Base-by-base conservation (phyloP, 2,797 vertebrate species). In the Semotilus atromaculatus region DNA sequence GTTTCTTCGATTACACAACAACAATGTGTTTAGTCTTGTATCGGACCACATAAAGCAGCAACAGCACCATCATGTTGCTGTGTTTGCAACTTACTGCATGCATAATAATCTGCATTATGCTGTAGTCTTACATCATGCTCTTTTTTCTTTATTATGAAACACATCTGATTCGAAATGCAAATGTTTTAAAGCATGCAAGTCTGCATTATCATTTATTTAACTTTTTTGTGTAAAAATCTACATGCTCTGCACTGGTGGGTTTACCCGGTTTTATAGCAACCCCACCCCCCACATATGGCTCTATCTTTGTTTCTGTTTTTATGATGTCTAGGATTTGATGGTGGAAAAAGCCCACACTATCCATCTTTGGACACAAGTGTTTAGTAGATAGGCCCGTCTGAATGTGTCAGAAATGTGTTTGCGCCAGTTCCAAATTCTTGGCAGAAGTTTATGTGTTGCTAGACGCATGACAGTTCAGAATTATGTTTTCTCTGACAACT, bases 361-460 rank as follows among this genome's bases (percentile, higher is more conserved):
- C 43, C 18, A 13, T 51, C 64, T 67, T 64, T 78, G 82, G 66
- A 68, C 82, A 55, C 73, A 23, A 77, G 72, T 68, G 82, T 84
- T 84, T 70, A 77, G 82, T 51, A 84, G 74, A 77, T 77, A 58
- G 73, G 73, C 62, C 72, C 40, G 31, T 68, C 82, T 83, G 60
- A 84, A 70, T 78, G 82, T 84, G 75, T 85, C 81, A 82, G 84
- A 72, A 77, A 72, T 82, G 84, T 87, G 71, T 53, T 82, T 81
- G 71, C 86, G 86, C 86, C 89, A 85, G 86, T 86, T 84, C 76
- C 76, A 48, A 88, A 85, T 91, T 94, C 93, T 94, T 96, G 95
- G 95, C 95, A 94, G 89, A 87, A 76, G 71, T 84, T 82, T 88
- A 94, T 91, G 94, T 95, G 95, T 96, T 95, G 94, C 93, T 92